Evolutionary conservation across 2,797 vertebrate species (phyloP).

Genomic region (Pelobates cultripes): DNA sequence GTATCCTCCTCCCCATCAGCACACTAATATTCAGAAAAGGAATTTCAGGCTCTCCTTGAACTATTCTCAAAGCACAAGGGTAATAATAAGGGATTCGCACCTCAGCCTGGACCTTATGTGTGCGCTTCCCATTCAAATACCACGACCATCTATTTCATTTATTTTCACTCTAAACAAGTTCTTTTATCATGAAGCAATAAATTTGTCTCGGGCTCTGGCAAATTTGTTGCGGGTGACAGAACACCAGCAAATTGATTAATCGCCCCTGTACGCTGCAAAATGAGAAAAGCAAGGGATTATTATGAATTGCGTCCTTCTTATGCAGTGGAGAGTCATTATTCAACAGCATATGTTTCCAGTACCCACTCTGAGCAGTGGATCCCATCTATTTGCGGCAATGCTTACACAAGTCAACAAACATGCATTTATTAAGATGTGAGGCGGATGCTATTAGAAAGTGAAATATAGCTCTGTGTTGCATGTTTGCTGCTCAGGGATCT

Average conservation of each 20-base stretch:
- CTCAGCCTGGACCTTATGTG: slow-evolving; percentile 69
- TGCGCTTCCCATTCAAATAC: slow-evolving; percentile 75
- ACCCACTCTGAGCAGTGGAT: slow-evolving; percentile 77
- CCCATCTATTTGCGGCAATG: slow-evolving; percentile 87
- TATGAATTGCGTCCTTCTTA: slow-evolving; percentile 94
- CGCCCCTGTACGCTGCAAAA: slow-evolving; percentile 81
- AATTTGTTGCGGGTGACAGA: slow-evolving; percentile 87
- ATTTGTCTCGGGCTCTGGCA: slow-evolving; percentile 83
- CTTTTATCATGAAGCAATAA: slow-evolving; percentile 89
- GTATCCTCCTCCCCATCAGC: slow-evolving; percentile 4
- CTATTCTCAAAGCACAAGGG: slow-evolving; percentile 55
- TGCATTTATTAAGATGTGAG: slow-evolving; percentile 87
- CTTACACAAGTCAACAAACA: slow-evolving; percentile 86
- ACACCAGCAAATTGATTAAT: slow-evolving; percentile 87
- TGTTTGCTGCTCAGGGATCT: slow-evolving; percentile 55
- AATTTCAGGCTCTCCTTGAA: slow-evolving; percentile 62
- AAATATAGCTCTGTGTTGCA: slow-evolving; percentile 76
- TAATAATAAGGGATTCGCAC: slow-evolving; percentile 66
- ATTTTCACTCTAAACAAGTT: slow-evolving; percentile 85
- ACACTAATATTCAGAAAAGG: slow-evolving; percentile 42
- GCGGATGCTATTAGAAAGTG: slow-evolving; percentile 84
- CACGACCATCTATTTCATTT: slow-evolving; percentile 82
- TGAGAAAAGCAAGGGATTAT: slow-evolving; percentile 92
- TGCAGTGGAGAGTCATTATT: slow-evolving; percentile 95
- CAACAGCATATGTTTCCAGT: slow-evolving; percentile 86